These are phyloP conservation scores for Trissolcus japonicus DNA, from an alignment of 2,888 invertebrate genomes.

Conservation along the genomic window DNA sequence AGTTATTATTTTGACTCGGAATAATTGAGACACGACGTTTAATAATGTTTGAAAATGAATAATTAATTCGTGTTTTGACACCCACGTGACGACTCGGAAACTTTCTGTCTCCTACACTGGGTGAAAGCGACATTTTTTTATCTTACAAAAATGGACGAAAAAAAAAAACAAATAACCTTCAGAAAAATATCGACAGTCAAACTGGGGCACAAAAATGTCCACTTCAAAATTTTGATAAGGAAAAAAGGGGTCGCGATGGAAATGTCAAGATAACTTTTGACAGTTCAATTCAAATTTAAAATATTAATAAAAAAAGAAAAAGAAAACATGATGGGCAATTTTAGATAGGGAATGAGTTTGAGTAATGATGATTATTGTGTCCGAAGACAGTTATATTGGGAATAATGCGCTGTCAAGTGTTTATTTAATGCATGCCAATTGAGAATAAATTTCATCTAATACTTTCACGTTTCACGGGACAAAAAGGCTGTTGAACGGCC, in stretches of 20 bases:
- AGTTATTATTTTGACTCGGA: conserved; percentile 4
- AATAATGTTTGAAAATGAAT: conserved; percentile 6
- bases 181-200: background rate
- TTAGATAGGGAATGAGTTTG: too few species aligned
- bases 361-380: too few species aligned
- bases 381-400: too few species aligned
- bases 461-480: conserved; percentile 16
- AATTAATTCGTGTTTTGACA: conserved; percentile 23
- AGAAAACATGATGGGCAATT: too few species aligned
- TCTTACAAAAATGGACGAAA: background rate
- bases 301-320: too few species aligned
- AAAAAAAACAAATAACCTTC: background rate
- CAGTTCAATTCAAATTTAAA: too few species aligned
- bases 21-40: conserved; percentile 11
- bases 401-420: too few species aligned
- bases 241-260: too few species aligned
- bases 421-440: too few species aligned
- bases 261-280: too few species aligned
- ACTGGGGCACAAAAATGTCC: too few species aligned
- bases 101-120: background rate
- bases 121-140: conserved; percentile 35
- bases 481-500: conserved; percentile 25
- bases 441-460: conserved; percentile 18
- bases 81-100: conserved; percentile 9
- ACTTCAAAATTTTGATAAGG: too few species aligned